Evolutionary conservation across 2,113 vertebrate species (phyloP).

Genomic region (Tapirus terrestris): DNA sequence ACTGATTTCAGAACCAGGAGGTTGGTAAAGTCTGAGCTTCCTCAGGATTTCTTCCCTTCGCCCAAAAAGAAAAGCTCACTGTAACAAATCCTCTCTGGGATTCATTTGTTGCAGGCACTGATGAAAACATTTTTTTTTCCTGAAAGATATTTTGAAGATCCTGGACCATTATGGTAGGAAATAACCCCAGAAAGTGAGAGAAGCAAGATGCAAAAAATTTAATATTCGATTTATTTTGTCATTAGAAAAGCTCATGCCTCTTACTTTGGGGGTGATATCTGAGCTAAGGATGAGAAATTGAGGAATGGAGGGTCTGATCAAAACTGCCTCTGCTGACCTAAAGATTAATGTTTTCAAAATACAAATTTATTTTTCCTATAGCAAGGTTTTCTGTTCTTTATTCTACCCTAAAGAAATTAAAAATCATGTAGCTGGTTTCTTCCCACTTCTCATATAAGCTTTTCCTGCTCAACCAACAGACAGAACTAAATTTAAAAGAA

Average conservation of each 20-base stretch:
- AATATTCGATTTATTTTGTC: constrained; percentile 64
- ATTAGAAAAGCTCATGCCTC: constrained; percentile 53
- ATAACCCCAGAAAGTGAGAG: constrained; percentile 55
- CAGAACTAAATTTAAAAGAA: constrained; percentile 24
- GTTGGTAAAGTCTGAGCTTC: constrained; percentile 59
- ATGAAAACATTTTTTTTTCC: constrained; percentile 55
- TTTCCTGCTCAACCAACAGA: not conserved
- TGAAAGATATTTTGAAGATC: constrained; percentile 51
- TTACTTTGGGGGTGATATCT: constrained; percentile 54
- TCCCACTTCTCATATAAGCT: constrained; percentile 35
- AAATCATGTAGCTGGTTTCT: constrained; percentile 26
- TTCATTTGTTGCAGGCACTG: constrained; percentile 57
- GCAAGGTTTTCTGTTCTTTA: constrained; percentile 57
- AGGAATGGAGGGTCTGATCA: constrained; percentile 54
- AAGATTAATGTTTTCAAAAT: constrained; percentile 69
- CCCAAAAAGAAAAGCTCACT: constrained; percentile 46
- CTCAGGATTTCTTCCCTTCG: constrained; percentile 54
- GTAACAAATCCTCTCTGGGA: constrained; percentile 73
- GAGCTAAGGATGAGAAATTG: constrained; percentile 58
- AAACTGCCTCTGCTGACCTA: constrained; percentile 11
- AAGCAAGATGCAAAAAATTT: constrained; percentile 47
- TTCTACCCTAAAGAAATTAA: constrained; percentile 63
- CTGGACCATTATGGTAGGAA: constrained; percentile 58
- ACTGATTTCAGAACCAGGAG: constrained; percentile 73
- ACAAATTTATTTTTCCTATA: constrained; percentile 62